A percentile compares a stretch with the other conserved stretches of the same genome.
These are phyloP conservation scores for Loriculus beryllinus DNA, from an alignment of 2,797 vertebrate genomes.

Conservation along the genomic window DNA sequence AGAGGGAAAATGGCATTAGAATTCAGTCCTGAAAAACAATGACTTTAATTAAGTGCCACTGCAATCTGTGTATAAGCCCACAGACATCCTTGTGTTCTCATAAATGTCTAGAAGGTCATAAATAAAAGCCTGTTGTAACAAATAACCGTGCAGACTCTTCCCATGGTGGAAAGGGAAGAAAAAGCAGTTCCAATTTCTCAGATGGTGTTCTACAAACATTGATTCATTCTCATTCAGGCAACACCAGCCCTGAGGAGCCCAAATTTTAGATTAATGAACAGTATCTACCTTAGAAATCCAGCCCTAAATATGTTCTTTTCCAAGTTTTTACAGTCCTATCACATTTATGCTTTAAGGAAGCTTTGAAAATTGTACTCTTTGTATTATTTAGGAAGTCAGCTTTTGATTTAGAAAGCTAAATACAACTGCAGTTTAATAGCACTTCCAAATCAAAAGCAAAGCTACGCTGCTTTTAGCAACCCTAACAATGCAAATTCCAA, in stretches of 20 bases:
- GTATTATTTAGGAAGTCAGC: background rate
- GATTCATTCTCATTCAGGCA: background rate
- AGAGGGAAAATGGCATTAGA: slow-evolving; percentile 21
- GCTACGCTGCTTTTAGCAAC: background rate
- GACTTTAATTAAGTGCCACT: background rate
- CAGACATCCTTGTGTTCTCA: background rate
- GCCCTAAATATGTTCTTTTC: background rate
- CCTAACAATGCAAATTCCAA: background rate
- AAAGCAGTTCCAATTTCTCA: background rate
- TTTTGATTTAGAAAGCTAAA: background rate
- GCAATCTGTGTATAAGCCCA: background rate
- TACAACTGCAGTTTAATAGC: background rate
- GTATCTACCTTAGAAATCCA: background rate
- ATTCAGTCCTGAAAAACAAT: background rate
- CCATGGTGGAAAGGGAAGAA: background rate
- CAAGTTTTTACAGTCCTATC: background rate
- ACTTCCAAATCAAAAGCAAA: background rate
- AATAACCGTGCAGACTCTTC: background rate
- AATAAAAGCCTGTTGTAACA: background rate
- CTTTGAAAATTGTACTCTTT: background rate
- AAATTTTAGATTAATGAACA: background rate
- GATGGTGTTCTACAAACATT: background rate
- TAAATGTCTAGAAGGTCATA: background rate
- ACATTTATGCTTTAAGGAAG: background rate
- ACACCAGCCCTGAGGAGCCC: background rate